Base-by-base conservation (phyloP, 2,113 vertebrate genomes). In the Morphnarchus princeps region DNA sequence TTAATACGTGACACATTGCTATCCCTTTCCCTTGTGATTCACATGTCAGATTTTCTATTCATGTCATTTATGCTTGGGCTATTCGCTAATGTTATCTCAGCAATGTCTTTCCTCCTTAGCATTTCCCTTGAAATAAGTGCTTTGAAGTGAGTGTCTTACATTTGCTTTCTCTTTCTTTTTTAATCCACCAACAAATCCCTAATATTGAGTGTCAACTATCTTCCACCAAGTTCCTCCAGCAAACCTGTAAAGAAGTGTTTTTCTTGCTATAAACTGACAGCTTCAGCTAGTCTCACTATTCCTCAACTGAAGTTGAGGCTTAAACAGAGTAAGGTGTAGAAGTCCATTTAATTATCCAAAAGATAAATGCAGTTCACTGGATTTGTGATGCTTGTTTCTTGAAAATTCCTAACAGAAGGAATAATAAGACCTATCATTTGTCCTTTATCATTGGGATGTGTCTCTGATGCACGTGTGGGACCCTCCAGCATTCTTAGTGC, bases 111-210 rank as follows among this genome's bases (percentile, higher is more conserved):
- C 79, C 16, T 85, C 34, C 72, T 86, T 96, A 87, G 89, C n/a
- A 45, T 84, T 95, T 96, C 52, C 72, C 65, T 63, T 87, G 52
- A 95, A 96, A 96, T 70, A 71, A 84, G 67, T 81, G 34, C 89
- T 95, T 97, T 96, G 82, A 96, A 94, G 91, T 93, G 58, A 88
- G 17, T 73, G 74, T 86, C 67, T 95, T 81, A 58, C 9, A 71
- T 71, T 84, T 82, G 36, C 72, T 74, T 93, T 94, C 67, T 86
- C 54, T 58, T 89, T 81, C 36, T 76, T 73, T 91, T 89, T 80
- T 95, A 89, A 87, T 83, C 58, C 16, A 16, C 16, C 40, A 58
- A 74, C 50, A 96, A 96, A 95, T 89, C 57, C 32, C 52, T 89
- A 42, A 50, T 38, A 58, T 10, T 78, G 45, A 89, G 36, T 90